Evolutionary conservation across 2,113 vertebrate species (phyloP).

Genomic region (Neoarius graeffei): DNA sequence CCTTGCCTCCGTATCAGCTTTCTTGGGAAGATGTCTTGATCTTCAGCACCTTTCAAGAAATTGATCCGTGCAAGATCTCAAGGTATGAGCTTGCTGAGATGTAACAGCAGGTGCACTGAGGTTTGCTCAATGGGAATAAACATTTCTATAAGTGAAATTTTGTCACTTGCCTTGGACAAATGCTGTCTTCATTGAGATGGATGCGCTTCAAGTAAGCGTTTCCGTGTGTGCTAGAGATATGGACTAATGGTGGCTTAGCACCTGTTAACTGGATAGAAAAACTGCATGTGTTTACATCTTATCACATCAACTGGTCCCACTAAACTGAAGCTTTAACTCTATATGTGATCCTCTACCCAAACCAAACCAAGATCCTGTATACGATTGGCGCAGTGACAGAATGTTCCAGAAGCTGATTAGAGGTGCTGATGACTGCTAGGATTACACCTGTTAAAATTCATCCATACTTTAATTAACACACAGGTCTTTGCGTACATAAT

Average conservation of each 20-base stretch:
- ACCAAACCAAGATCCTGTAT: conserved; percentile 58
- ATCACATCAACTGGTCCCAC: conserved; percentile 51
- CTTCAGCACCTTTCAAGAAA: conserved; percentile 41
- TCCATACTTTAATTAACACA: conserved; percentile 55
- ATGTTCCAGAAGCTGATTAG: conserved; percentile 27
- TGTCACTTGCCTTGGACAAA: neutral
- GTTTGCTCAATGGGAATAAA: conserved; percentile 28
- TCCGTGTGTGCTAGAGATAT: neutral
- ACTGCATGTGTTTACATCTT: conserved; percentile 11
- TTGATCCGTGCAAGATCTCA: conserved; percentile 31
- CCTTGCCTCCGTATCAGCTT: conserved; percentile 60
- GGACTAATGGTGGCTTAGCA: conserved; percentile 2
- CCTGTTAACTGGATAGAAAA: conserved; percentile 33
- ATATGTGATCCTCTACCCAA: conserved; percentile 45
- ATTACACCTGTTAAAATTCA: conserved; percentile 60
- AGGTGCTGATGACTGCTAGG: conserved; percentile 53
- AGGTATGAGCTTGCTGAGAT: conserved; percentile 30
- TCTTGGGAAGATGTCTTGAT: conserved; percentile 54
- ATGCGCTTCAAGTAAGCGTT: neutral
- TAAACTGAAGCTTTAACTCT: conserved; percentile 53
- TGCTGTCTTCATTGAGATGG: neutral
- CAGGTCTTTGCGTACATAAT: conserved; percentile 39
- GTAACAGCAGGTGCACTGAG: conserved; percentile 34
- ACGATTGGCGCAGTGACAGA: conserved; percentile 44
- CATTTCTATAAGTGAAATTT: conserved; percentile 29